Evolutionary conservation across 2,888 invertebrate genomes (phyloP), one percentile per base, ranked within the genome.

Genomic region (Drosophila siamana): DNA sequence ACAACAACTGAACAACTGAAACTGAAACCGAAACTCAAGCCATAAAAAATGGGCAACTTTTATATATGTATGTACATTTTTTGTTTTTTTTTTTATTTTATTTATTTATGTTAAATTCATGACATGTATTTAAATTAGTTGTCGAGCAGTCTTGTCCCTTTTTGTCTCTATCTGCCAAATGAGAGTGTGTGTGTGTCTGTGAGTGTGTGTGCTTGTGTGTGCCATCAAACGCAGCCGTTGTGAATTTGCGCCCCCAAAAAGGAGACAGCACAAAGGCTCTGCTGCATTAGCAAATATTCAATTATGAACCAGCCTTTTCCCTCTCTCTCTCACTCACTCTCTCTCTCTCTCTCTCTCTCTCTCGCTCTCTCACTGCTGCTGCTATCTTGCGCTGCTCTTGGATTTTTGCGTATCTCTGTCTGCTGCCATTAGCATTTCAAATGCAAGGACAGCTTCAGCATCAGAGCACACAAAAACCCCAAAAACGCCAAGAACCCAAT

Each of bases 91-190:
- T 36, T 56, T 43, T 50, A 60, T 55, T 50, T 69, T 64, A 69
- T 69, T 66, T 82, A 82, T 77, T 82, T 82, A 86, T 82, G 86
- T 74, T 77, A 85, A 82, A 86, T 82, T 83, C 86, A 86, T 83
- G 82, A 86, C 76, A 75, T 75, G 74, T 82, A 80, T 86, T 82
- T 80, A 85, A 85, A 85, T 82, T 85, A 86, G 83, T 83, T 85
- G 73, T 67, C 68, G 36, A 72, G 57, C 83, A 75, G 86, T 83
- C 82, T 80, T 80, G 78, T 59, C 47, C 76, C 78, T 77, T 77
- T 69, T 56, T 38, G 16, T 61, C 61, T 54, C 38, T 67, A 24
- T 36, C 51, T 43, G 13, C 38, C 9, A 2, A 11, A 19, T 48
- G 24, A 48, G 30, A 40, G 19, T 33, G 24, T 43, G 40, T 44